These are phyloP conservation scores for Phainopepla nitens DNA, from an alignment of 2,113 vertebrate species.

Conservation along the genomic window DNA sequence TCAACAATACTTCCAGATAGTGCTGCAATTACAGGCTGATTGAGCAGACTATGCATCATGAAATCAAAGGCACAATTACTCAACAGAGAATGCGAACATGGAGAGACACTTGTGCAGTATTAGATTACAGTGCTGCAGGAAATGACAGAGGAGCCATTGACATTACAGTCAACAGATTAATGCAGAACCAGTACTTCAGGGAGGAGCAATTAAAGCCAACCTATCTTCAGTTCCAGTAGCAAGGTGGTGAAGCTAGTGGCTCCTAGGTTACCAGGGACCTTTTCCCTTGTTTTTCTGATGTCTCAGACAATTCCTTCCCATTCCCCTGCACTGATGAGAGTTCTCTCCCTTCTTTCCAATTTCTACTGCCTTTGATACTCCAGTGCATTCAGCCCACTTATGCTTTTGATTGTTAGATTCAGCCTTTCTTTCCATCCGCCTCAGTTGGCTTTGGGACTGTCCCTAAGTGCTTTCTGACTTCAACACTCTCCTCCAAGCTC, in stretches of 20 bases:
- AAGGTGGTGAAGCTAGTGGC: not conserved
- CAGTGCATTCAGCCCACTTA: not conserved
- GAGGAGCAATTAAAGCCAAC: not conserved
- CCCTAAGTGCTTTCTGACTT: not conserved
- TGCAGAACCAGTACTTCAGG: not conserved
- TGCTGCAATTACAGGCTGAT: constrained; percentile 25
- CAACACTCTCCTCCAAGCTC: not conserved
- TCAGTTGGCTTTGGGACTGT: not conserved
- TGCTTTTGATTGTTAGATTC: not conserved
- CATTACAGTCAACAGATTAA: not conserved
- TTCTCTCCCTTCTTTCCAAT: not conserved
- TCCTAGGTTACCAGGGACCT: not conserved
- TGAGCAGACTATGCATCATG: not conserved
- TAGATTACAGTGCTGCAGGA: constrained; percentile 34
- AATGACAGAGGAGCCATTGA: not conserved
- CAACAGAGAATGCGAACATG: not conserved
- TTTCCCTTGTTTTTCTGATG: not conserved
- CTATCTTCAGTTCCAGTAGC: not conserved
- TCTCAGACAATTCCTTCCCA: not conserved
- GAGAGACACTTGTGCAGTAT: not conserved
- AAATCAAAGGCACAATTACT: constrained; percentile 25
- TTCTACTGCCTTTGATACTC: not conserved
- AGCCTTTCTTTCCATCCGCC: not conserved
- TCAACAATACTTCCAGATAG: constrained; percentile 29
- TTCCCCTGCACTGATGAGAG: not conserved